Evolutionary conservation across 1,140 invertebrate species (phyloP).

Genomic region (Dufourea novaeangliae): DNA sequence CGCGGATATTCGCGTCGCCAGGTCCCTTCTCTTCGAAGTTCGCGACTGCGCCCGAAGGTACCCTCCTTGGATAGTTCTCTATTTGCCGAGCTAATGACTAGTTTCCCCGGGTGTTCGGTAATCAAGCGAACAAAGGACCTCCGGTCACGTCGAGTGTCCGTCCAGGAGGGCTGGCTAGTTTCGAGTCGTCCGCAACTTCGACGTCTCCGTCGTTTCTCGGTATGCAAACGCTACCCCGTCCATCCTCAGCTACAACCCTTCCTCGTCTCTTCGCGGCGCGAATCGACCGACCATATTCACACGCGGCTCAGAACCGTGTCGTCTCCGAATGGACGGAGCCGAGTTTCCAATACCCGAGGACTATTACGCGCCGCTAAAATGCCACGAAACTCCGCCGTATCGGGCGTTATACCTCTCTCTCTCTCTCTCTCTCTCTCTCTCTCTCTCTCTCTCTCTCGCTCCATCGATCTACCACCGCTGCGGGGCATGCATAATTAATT

Average conservation of each 20-base stretch:
- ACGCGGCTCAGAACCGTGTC: neutral
- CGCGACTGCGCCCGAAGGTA: neutral
- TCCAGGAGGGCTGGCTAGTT: conserved; percentile 44
- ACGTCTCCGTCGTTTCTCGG: conserved; percentile 39
- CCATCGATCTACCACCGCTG: too few relatives aligned
- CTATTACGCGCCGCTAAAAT: neutral
- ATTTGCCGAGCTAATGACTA: conserved; percentile 77
- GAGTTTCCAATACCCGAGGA: conserved; percentile 24
- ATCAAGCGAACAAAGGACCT: conserved; percentile 77
- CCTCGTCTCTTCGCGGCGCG: conserved; percentile 3
- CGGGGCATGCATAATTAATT: conserved; percentile 29
- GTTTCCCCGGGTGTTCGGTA: conserved; percentile 73
- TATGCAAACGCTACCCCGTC: conserved; percentile 50
- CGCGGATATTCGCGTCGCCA: conserved; percentile 9
- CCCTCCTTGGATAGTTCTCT: conserved; percentile 43
- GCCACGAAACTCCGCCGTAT: conserved; percentile 2
- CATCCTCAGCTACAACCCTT: neutral
- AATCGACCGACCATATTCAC: conserved; percentile 31
- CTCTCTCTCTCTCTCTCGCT: too few relatives aligned
- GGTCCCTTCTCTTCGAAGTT: conserved; percentile 20
- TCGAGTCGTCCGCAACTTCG: conserved; percentile 58
- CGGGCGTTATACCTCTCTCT: too few relatives aligned
- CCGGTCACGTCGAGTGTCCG: conserved; percentile 70
- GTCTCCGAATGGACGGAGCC: neutral
- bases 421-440: too few relatives aligned